Evolutionary conservation across 2,888 invertebrate genomes (phyloP).

Genomic region (Argyresthia albistria): DNA sequence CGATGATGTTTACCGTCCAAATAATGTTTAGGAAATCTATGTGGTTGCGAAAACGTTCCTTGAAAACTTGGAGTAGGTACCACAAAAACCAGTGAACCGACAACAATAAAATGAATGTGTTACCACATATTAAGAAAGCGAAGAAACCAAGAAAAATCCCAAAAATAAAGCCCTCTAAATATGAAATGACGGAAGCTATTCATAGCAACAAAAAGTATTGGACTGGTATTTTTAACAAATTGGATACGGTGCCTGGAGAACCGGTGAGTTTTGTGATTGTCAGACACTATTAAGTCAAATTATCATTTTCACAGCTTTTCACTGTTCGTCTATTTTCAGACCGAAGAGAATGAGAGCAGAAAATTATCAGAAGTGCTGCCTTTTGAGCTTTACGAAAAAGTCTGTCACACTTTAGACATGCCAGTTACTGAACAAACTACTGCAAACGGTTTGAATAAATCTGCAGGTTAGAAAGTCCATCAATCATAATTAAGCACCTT

Average conservation of each 20-base stretch:
- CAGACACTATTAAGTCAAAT: no score
- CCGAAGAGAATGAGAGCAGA: constrained; percentile 30
- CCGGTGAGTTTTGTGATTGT: constrained; percentile 16
- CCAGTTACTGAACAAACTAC: constrained; percentile 16
- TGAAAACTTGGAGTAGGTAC: no score
- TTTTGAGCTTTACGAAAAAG: constrained; percentile 40
- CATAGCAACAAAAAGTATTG: constrained; percentile 47
- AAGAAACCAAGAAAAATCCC: constrained; percentile 34
- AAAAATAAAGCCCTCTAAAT: constrained; percentile 37
- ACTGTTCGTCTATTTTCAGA: constrained; percentile 16
- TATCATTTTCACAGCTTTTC: no score
- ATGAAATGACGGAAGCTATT: constrained; percentile 32
- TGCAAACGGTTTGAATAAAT: constrained; percentile 12
- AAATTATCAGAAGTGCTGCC: constrained; percentile 42
- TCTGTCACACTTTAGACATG: constrained; percentile 42
- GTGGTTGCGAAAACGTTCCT: neutral
- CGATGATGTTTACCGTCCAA: no score
- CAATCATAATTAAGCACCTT: no score
- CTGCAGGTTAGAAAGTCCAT: constrained; percentile 20
- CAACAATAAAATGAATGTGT: no score
- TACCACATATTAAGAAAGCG: neutral
- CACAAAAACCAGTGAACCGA: no score
- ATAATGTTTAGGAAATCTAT: neutral
- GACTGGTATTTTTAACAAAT: constrained; percentile 32
- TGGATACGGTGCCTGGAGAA: constrained; percentile 21